Evolutionary conservation across 2,888 invertebrate genomes (phyloP).

Genomic region (Lepas anatifera): DNA sequence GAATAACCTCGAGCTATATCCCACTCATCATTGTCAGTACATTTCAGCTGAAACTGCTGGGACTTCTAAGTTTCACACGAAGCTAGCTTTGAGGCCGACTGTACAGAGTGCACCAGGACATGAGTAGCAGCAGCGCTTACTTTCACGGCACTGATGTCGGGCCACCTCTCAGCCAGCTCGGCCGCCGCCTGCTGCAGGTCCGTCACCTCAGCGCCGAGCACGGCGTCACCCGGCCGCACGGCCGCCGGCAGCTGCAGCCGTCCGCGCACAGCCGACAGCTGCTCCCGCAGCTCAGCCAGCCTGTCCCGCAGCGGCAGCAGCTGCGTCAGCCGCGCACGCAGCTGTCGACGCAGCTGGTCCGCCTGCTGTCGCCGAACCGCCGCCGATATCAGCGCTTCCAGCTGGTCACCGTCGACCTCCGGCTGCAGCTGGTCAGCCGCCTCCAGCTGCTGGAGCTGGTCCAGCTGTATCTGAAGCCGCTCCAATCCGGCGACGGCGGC

Average conservation of each 20-base stretch:
- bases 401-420: conserved; percentile 77
- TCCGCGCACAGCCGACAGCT: conserved; percentile 28
- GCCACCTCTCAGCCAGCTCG: conserved; percentile 81
- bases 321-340: background rate
- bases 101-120: no score
- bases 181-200: conserved; percentile 90
- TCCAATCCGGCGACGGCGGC: conserved; percentile 72
- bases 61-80: no score
- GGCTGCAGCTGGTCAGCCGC: conserved; percentile 58
- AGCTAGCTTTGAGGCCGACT: no score
- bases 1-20: no score
- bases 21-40: no score
- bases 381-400: conserved; percentile 83
- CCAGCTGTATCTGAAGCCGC: conserved; percentile 51
- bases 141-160: conserved; percentile 70
- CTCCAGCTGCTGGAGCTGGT: conserved; percentile 30
- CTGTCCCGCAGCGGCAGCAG: background rate
- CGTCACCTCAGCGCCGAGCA: conserved; percentile 75
- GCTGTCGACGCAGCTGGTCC: background rate
- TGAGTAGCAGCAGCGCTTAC: no score
- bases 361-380: conserved; percentile 37
- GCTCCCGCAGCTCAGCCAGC: conserved; percentile 29
- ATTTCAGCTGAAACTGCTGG: no score
- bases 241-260: conserved; percentile 27
- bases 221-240: conserved; percentile 34